phyloP scores from a whole-genome alignment of 2,797 vertebrate species.

The Protosalanx chinensis region DNA sequence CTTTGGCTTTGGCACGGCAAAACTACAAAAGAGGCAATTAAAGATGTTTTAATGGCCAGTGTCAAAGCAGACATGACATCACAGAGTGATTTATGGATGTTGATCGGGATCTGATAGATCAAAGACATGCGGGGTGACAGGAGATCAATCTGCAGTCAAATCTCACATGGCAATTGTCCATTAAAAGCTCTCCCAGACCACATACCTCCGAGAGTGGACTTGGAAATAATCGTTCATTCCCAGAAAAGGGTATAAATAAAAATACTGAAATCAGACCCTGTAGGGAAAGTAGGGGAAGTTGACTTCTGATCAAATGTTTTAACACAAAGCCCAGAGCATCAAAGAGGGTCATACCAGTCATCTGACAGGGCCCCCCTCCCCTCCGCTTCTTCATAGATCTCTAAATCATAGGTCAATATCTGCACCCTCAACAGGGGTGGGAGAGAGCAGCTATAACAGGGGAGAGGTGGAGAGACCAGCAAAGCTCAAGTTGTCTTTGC shows the following conservation, averaged over 20 bases:
- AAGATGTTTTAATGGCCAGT: conserved; percentile 16
- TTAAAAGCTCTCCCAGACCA: conserved; percentile 74
- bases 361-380: conserved; percentile 71
- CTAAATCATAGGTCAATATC: conserved; percentile 54
- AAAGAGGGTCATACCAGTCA: conserved; percentile 66
- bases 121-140: conserved; percentile 82
- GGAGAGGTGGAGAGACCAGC: conserved; percentile 23
- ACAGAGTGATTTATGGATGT: conserved; percentile 91
- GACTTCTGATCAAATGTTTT: conserved; percentile 49
- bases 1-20: conserved; percentile 22
- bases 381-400: conserved; percentile 60
- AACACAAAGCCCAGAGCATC: conserved; percentile 51
- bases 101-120: conserved; percentile 88
- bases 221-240: conserved; percentile 36
- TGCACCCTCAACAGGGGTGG: conserved; percentile 19
- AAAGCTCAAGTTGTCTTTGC: conserved; percentile 40
- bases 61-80: conserved; percentile 21
- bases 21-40: conserved; percentile 43
- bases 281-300: conserved; percentile 38
- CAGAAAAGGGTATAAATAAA: conserved; percentile 20
- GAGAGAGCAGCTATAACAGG: conserved; percentile 16
- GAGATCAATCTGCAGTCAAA: conserved; percentile 96
- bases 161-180: conserved; percentile 92
- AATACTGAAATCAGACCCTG: conserved; percentile 13
- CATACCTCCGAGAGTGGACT: conserved; percentile 20